Evolutionary conservation across 2,797 vertebrate species (phyloP).

Genomic region (Apogon talboti): DNA sequence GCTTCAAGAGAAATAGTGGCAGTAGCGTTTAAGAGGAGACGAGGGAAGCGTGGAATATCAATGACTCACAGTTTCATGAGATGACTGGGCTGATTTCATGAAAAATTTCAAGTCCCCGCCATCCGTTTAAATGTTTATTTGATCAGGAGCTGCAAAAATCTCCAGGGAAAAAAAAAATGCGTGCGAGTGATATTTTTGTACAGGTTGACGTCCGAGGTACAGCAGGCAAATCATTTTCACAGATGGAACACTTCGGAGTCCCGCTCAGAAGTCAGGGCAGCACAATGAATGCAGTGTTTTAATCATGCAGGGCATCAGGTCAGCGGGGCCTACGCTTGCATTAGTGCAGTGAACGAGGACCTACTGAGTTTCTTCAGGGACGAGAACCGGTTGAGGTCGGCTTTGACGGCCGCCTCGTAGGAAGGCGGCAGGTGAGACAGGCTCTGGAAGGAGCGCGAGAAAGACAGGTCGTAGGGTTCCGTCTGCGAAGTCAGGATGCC

Average conservation of each 20-base stretch:
- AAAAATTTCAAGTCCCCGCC: conserved; percentile 27
- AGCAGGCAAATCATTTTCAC: conserved; percentile 26
- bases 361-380: conserved; percentile 99
- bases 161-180: background rate
- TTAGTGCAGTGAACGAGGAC: conserved; percentile 82
- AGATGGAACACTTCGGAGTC: conserved; percentile 25
- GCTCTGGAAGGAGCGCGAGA: conserved; percentile 99
- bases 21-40: conserved; percentile 48
- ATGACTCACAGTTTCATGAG: conserved; percentile 42
- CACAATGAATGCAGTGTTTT: conserved; percentile 47
- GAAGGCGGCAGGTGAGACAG: conserved; percentile 97
- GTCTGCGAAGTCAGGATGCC: conserved; percentile 98
- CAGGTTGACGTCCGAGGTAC: conserved; percentile 11
- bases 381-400: conserved; percentile 95
- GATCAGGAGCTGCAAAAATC: conserved; percentile 15
- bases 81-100: conserved; percentile 43
- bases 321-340: conserved; percentile 63
- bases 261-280: conserved; percentile 39
- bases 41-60: conserved; percentile 58
- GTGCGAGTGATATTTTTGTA: background rate
- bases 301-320: conserved; percentile 68
- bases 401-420: conserved; percentile 95
- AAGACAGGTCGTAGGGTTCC: conserved; percentile 97
- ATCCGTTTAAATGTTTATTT: conserved; percentile 25
- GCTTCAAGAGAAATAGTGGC: conserved; percentile 60